Base-by-base conservation (phyloP, 2,797 vertebrate genomes). In the Phataginus tetradactyla region DNA sequence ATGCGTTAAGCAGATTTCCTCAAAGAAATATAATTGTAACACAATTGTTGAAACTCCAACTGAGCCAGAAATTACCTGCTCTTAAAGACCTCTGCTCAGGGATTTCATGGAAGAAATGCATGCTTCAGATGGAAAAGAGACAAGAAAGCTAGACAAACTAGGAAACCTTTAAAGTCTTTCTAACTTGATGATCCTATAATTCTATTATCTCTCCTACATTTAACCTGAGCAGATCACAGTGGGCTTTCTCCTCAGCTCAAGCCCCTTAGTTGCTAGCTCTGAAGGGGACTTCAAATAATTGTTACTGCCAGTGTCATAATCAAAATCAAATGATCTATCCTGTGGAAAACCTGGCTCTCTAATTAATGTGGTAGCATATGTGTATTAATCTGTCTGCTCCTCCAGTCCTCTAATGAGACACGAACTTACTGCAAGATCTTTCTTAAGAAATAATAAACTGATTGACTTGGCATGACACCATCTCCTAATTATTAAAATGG, bases 281-380 rank as follows among this genome's bases (percentile, higher is more conserved):
- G 95, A 93, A 97, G 96, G 96, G 84, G 72, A 94, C 71, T 97
- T 45, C 92, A 91, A 95, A 98, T 98, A 98, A 98, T 97, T 97
- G 95, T 91, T 96, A 74, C 95, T 96, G 86, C 93, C 96, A 85
- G 97, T 98, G 98, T 97, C 95, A 94, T 79, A 96, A 96, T 97
- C 92, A 97, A 98, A 97, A 96, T 97, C 92, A 97, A 98, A 97
- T 98, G 96, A 98, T 97, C 98, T 97, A 72, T 97, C 96, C 97
- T 97, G 94, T 97, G 91, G 95, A 96, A 98, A 98, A 96, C 97
- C 96, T 93, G 95, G 91, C 96, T 98, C 94, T 98, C 96, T 98
- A 98, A 98, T 98, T 98, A 98, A 98, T 97, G 95, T 97, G 95
- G 97, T 91, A 98, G 92, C 98, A 97, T 98, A 96, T 97, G 97